Base-by-base conservation (phyloP, 1,140 invertebrate species). In the Lysiphlebus fabarum region DNA sequence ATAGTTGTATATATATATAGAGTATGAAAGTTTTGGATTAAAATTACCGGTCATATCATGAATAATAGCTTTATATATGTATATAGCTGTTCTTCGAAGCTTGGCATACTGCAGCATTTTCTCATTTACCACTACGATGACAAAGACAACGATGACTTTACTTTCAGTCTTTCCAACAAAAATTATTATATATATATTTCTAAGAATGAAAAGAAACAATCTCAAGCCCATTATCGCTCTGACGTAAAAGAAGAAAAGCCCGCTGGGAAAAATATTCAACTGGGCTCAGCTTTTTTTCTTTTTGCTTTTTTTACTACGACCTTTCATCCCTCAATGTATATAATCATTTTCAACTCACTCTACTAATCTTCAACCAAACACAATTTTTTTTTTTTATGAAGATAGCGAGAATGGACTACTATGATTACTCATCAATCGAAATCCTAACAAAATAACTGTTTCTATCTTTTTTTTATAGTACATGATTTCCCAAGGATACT, bases 181-280 rank as follows among this genome's bases (percentile, higher is more conserved):
- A 62, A 62, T 62, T 54, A 62, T 62, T 62, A 62, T 62, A n/a
- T n/a, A n/a, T n/a, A n/a, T n/a, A 62, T 62, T 47, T 54, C 48
- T 34, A 41, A 34, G 54, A 62, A 62, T 62, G 54, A 62, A 58
- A 62, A 56, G 56, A 62, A 62, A 62, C 61, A 62, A 62, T 62
- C 56, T 62, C 61, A 53, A 62, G 51, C 56, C 55, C 56, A 62
- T 62, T 62, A 62, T 62, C 61, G 50, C 61, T 55, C 51, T 62
- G 51, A 50, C 54, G 49, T 57, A 47, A 62, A 57, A 33, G 49
- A 34, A 56, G 43, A 26, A 26, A 26, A 4, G 17, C 26, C 51
- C 41, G 48, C 49, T 56, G 36, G 56, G 60, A 26, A 47, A 62
- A 62, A 57, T 58, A 58, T 40, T 26, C 17, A 26, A 26, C 17